A percentile compares a stretch with the other conserved stretches of the same genome.
Evolutionary conservation across 2,797 vertebrate species (phyloP).

Genomic region (Phoeniculus purpureus): DNA sequence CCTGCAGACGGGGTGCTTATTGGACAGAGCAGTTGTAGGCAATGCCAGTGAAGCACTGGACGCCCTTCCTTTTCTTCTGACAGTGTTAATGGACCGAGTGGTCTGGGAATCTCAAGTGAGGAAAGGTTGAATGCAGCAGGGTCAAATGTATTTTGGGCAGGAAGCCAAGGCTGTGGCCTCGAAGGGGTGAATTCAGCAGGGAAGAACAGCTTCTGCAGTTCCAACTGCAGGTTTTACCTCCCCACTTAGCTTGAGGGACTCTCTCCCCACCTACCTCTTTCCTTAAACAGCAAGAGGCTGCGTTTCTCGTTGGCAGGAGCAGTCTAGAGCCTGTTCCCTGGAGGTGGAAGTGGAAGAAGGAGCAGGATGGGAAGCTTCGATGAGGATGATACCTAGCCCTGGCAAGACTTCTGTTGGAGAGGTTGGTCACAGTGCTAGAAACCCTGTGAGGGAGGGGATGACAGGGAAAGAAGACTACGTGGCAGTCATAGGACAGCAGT

Average conservation of each 20-base stretch:
- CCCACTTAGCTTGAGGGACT: neutral
- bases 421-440: neutral
- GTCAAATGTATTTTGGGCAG: neutral
- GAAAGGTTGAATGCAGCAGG: neutral
- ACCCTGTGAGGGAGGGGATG: neutral
- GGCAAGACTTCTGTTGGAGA: neutral
- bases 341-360: conserved; percentile 48
- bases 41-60: neutral
- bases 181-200: neutral
- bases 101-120: neutral
- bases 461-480: neutral
- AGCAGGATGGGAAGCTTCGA: neutral
- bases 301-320: neutral
- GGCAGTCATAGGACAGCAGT: neutral
- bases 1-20: neutral
- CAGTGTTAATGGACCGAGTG: neutral
- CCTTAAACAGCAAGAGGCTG: conserved; percentile 43
- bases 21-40: neutral
- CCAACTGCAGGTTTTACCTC: conserved; percentile 13
- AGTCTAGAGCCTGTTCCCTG: conserved; percentile 43
- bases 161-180: neutral
- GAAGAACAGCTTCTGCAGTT: neutral
- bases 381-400: neutral
- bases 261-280: conserved; percentile 35
- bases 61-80: neutral